Evolutionary conservation across 2,888 invertebrate genomes (phyloP), one percentile per base, ranked within the genome.

Genomic region (Meloe dianella): DNA sequence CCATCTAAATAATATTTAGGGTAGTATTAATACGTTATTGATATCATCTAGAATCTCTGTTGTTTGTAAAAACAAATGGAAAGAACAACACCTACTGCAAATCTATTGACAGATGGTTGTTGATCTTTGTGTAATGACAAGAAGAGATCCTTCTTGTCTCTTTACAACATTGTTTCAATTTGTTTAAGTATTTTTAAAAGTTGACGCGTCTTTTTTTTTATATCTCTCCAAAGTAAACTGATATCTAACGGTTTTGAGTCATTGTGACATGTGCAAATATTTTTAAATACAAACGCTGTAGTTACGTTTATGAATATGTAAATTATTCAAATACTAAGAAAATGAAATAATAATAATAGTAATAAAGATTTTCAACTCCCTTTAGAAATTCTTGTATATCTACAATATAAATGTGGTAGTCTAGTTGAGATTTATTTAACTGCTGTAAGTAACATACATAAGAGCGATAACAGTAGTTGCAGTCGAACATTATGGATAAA

Each of bases 181-280:
- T 47, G 47, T 20, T 20, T 20, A 41, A 41, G 17, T 41, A n/a
- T 41, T 41, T 41, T 17, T 41, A 41, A 20, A 20, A 47, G 9
- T 47, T 47, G 47, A 47, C 35, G n/a, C 0, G 17, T 41, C 17
- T 41, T 9, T 47, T 47, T 47, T 9, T n/a, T n/a, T n/a, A n/a
- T n/a, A n/a, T n/a, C n/a, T n/a, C n/a, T n/a, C n/a, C n/a, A n/a
- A 47, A 41, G 38, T 47, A 47, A 47, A 47, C 20, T 47, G 47
- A 47, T 47, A 47, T 22, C 47, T 47, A 47, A 47, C 47, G 47
- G 47, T 47, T 47, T n/a, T n/a, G n/a, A 41, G 47, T 47, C 47
- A 6, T n/a, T 47, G 20, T 20, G 47, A 22, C 47, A 47, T 47
- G 47, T 47, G 47, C 47, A 47, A 47, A 47, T 47, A 47, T 9